Base-by-base conservation (phyloP, 1,140 invertebrate genomes). In the Caenorhabditis tropicalis region DNA sequence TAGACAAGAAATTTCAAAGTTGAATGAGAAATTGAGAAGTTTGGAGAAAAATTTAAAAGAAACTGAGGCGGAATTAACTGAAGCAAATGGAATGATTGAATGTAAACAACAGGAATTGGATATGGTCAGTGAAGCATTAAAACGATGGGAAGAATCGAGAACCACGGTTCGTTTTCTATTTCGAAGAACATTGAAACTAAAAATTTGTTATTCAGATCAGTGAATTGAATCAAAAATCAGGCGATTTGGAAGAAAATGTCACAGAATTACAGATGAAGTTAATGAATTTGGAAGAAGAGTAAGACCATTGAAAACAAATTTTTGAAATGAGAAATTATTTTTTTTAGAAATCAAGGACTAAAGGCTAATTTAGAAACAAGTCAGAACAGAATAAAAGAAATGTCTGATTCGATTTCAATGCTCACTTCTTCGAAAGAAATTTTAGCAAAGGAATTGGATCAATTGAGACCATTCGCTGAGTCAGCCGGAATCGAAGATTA, bases 1-100 rank as follows among this genome's bases (percentile, higher is more conserved):
- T 48, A 24, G 87, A 43, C 81, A 87, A 5, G 82, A 87, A 65
- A 87, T 87, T 46, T 15, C 60, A 27, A 82, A 84, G 31, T 53
- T 87, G 29, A 81, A 81, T 15, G 65, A 87, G 1, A 39, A 56
- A 2, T 31, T 87, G 21, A n/a, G 29, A 24, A 83, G 33, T n/a
- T 33, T 85, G 29, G 86, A 87, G 48, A 82, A 81, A 24, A 51
- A 56, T 16, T 48, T 51, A 24, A 79, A 49, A 24, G 48, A 58
- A 15, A 74, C n/a, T 43, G 65, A 74, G 15, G 7, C n/a, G n/a
- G 43, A 43, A 43, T 74, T 74, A 9, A 43, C 29, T 7, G 65
- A 74, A 27, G 36, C 65, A 31, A 74, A 74, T 43, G 65, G 19
- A 15, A 46, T 74, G 65, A 21, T 74, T 24, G 65, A 74, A 43